Evolutionary conservation across 2,888 invertebrate genomes (phyloP), one percentile per base, ranked within the genome.

Genomic region (Nemotelus nigrinus): DNA sequence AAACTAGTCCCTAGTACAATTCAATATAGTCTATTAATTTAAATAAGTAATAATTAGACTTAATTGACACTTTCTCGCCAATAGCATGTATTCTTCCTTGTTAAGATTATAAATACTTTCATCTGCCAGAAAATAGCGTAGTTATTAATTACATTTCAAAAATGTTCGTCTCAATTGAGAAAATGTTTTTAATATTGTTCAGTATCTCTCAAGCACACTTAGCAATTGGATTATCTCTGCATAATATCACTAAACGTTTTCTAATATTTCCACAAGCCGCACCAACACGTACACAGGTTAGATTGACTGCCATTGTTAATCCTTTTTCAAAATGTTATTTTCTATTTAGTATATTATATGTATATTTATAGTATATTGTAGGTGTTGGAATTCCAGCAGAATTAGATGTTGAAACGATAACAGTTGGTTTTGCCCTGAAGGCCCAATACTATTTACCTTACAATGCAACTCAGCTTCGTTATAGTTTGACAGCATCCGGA

Each of bases 361-460:
- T 55, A 57, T 57, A 57, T 25, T 55, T 47, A 45, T 41, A 86
- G 86, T 84, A 85, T 74, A 86, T 87, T 81, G 83, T 80, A 10
- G 87, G 87, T 50, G 84, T 87, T 71, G 87, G 87, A 78, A 83
- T 87, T 78, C 87, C 87, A 0, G 80, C 87, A n/a, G 84, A 85
- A 79, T 81, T 86, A 5, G 81, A 82, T 0, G 82, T 78, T 50
- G 86, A 86, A 76, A 84, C 86, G 0, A 82, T 86, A n/a, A 86
- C 86, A 0, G 84, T 85, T 0, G 86, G 86, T 3, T 85, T 83
- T 80, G 86, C 86, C 2, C 64, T 86, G 0, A 86, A 86, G 74
- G 85, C 84, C 2, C 85, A 86, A 79, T 86, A 86, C 77, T 84
- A 83, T 79, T 78, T 86, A 67, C 85, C 86, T 2, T 82, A 81